Evolutionary conservation across 2,797 vertebrate species (phyloP).

Genomic region (Ambastaia sidthimunki): DNA sequence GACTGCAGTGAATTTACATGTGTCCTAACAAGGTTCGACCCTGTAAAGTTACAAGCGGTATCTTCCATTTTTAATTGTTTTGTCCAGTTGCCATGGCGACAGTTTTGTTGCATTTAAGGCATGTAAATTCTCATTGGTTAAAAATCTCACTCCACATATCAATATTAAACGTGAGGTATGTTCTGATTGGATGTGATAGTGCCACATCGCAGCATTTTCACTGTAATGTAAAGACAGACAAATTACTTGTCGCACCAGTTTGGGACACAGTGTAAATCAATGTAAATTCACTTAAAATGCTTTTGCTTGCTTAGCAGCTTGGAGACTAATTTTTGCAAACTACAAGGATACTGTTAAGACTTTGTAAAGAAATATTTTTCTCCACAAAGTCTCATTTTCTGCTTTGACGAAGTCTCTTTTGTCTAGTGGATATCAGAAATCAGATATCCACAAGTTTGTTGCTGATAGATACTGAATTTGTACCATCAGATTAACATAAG

Average conservation of each 20-base stretch:
- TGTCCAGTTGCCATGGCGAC: no score
- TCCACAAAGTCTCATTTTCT: background rate
- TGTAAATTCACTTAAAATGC: slow-evolving; percentile 14
- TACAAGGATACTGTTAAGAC: background rate
- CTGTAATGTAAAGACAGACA: no score
- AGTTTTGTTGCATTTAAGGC: no score
- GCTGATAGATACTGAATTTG: background rate
- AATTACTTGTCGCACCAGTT: background rate
- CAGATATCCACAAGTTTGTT: background rate
- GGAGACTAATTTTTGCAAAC: slow-evolving; percentile 5
- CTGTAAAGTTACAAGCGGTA: background rate
- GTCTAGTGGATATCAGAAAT: background rate
- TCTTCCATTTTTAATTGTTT: background rate
- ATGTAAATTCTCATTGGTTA: no score
- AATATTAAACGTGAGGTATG: no score
- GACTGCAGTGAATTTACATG: slow-evolving; percentile 19
- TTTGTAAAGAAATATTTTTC: background rate
- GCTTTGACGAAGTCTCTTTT: background rate
- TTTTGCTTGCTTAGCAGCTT: slow-evolving; percentile 25
- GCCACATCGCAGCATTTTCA: no score
- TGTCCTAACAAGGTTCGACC: slow-evolving; percentile 8
- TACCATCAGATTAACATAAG: background rate
- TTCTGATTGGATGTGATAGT: no score
- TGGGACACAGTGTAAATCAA: background rate
- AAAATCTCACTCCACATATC: no score